Base-by-base conservation (phyloP, 2,113 vertebrate species). In the Lampris incognitus region DNA sequence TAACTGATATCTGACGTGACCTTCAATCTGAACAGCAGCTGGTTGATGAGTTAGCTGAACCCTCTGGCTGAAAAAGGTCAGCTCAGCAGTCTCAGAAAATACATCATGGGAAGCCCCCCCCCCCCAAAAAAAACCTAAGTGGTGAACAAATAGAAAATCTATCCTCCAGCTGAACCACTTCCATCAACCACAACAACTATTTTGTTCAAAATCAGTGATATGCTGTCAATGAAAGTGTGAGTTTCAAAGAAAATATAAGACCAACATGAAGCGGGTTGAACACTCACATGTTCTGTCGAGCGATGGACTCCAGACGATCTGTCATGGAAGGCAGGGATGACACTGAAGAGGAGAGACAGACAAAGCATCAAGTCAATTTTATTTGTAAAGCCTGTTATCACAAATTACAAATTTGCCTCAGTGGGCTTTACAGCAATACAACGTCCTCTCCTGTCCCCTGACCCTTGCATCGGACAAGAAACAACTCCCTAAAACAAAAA, bases 281-380 rank as follows among this genome's bases (percentile, higher is more conserved):
- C 42, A 92, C 96, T 71, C 84, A 99, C 98, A 97, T 95, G 77
- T 97, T 97, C 71, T 99, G 97, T 71, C 97, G 93, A 64, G 98
- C 98, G 66, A 99, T 99, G 42, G 97, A 99, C 89, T 99, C 98
- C 54, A 99, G 87, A 57, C 97, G 97, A 78, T 98, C 97, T 0
- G 97, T 99, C 98, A 99, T 99, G 69, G 98, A 97, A 44, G 97
- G 95, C 83, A 99, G 91, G 38, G 98, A 98, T 4, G 97, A 97
- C 5, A 99, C 98, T 99, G 73, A n/a, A 76, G 79, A 69, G 69
- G 1, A 79, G 50, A 11, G 46, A 24, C 37, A 51, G 9, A 50
- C 9, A 51, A 58, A 71, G n/a, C 49, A n/a, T 11, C 42, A 11
- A 71, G 36, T 56, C 24, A 24, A 24, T 24, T 24, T 24, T 24